Conservation (phyloP, 1,140 invertebrate genomes). For the Hypsibius dujardini region DNA sequence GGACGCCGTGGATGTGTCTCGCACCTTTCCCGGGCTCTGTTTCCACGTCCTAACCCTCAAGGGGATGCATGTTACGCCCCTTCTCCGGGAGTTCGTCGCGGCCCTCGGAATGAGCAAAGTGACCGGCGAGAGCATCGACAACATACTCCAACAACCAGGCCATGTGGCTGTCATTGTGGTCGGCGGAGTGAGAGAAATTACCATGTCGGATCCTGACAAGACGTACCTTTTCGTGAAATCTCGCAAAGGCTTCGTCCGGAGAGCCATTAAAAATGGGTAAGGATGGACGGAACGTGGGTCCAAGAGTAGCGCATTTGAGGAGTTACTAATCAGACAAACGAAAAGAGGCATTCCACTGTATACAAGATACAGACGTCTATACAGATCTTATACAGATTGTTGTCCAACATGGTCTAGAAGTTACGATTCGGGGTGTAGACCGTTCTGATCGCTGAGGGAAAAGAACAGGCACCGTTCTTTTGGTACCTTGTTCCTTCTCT, state of each 20-base stretch:
- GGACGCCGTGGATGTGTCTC: not conserved
- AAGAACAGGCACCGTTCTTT: no score
- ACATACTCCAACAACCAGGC: not conserved
- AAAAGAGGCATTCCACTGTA: no score
- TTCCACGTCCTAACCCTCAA: not conserved
- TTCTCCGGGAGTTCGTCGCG: not conserved
- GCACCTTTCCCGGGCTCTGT: not conserved
- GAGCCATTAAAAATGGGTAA: not conserved
- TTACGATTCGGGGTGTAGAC: no score
- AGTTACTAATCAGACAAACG: no score
- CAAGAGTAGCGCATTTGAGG: no score
- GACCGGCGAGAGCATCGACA: not conserved
- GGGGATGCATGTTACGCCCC: not conserved
- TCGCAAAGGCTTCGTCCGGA: not conserved
- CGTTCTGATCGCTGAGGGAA: no score
- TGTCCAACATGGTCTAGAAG: no score
- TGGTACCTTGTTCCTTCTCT: no score
- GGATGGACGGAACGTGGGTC: no score
- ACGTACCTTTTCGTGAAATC: no score
- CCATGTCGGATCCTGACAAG: not conserved
- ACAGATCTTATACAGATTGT: no score
- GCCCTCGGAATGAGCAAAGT: not conserved
- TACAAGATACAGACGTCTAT: no score
- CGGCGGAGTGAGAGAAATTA: conserved; percentile 3
- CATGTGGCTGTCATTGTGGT: not conserved